phyloP scores from a whole-genome alignment of 1,140 invertebrate genomes.

The Leptinotarsa undecemlineata region DNA sequence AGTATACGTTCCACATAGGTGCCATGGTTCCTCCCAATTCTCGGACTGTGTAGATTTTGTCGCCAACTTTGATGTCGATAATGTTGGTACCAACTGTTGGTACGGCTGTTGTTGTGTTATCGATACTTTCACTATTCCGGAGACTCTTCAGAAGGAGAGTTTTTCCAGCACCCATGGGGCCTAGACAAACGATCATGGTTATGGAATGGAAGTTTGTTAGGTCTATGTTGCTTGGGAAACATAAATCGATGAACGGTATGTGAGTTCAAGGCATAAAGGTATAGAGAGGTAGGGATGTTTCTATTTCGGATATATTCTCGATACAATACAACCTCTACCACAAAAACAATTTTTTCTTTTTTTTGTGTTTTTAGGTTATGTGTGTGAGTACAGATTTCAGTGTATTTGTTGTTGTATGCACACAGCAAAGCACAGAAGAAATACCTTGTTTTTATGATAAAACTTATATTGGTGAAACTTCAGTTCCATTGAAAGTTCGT shows the following conservation, averaged over 20 bases:
- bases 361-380: too few relatives aligned
- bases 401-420: too few relatives aligned
- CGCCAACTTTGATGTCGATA: conserved; percentile 64
- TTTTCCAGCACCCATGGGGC: conserved; percentile 78
- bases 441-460: too few relatives aligned
- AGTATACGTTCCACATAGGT: conserved; percentile 76
- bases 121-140: conserved; percentile 67
- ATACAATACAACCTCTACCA: too few relatives aligned
- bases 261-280: neutral
- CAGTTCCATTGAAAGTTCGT: too few relatives aligned
- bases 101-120: conserved; percentile 73
- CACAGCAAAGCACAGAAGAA: too few relatives aligned
- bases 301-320: too few relatives aligned
- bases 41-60: conserved; percentile 57
- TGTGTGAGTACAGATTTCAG: too few relatives aligned
- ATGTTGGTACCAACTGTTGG: conserved; percentile 79
- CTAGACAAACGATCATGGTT: conserved; percentile 69
- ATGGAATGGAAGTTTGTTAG: neutral
- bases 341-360: too few relatives aligned
- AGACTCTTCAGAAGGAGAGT: conserved; percentile 76
- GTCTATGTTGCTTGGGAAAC: conserved; percentile 3
- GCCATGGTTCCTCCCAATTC: conserved; percentile 81
- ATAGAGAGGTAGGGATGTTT: too few relatives aligned
- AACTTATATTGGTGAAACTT: too few relatives aligned
- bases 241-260: neutral